Percentiles rank a stretch among this genome's conserved stretches.
Evolutionary conservation across 2,888 invertebrate species (phyloP).

Genomic region (Apantesis nais): DNA sequence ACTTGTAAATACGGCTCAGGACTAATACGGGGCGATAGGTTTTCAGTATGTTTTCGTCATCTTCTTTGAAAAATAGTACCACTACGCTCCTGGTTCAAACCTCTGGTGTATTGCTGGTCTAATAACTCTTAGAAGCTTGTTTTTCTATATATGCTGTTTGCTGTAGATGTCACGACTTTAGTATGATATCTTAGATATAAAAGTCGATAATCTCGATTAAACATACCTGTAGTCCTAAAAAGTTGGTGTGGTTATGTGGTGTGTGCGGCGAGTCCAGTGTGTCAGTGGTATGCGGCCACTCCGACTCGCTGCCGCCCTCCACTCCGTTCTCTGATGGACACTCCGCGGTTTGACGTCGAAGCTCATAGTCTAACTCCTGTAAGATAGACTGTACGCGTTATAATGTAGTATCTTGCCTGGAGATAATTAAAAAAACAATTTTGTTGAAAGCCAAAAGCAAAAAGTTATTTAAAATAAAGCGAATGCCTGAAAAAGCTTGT

Average conservation of each 20-base stretch:
- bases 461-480: background rate
- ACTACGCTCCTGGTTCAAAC: no score
- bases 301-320: conserved; percentile 83
- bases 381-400: conserved; percentile 25
- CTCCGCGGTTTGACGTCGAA: conserved; percentile 88
- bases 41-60: no score
- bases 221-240: conserved; percentile 83
- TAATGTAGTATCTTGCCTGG: conserved; percentile 13
- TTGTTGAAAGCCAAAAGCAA: conserved; percentile 9
- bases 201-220: background rate
- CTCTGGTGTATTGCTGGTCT: no score
- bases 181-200: no score
- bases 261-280: conserved; percentile 86
- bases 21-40: no score
- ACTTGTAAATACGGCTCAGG: no score
- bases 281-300: conserved; percentile 89
- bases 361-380: conserved; percentile 91
- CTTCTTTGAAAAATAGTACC: no score
- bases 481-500: background rate
- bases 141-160: no score
- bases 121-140: no score
- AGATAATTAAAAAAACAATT: background rate
- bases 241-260: conserved; percentile 84
- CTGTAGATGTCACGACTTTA: no score
- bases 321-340: conserved; percentile 85